These are phyloP conservation scores for Azorinus chamasolen DNA, from an alignment of 2,888 invertebrate species.

Conservation along the genomic window DNA sequence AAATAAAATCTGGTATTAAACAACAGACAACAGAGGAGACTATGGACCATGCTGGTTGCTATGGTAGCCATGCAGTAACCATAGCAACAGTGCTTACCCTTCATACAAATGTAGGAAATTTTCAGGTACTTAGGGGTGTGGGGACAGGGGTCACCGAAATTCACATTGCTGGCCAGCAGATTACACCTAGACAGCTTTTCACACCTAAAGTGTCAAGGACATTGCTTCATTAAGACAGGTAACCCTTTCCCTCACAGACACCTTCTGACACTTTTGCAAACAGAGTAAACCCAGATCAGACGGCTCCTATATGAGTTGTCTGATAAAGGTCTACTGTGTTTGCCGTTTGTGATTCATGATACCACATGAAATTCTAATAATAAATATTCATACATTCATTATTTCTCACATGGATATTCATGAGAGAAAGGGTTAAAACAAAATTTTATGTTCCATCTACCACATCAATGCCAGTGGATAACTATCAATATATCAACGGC, in stretches of 20 bases:
- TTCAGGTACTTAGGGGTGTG: slow-evolving; percentile 77
- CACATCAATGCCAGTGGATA: background rate
- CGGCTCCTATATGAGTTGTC: too few relatives aligned
- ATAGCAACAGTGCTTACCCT: slow-evolving; percentile 55
- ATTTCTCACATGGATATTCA: too few relatives aligned
- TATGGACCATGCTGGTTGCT: slow-evolving; percentile 53
- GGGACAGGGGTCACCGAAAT: slow-evolving; percentile 76
- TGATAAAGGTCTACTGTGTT: too few relatives aligned
- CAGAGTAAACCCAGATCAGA: too few relatives aligned
- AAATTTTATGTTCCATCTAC: background rate
- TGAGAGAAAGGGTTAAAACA: too few relatives aligned
- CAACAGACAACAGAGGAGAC: background rate
- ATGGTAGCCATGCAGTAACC: slow-evolving; percentile 37
- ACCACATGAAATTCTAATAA: too few relatives aligned
- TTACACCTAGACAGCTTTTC: slow-evolving; percentile 50
- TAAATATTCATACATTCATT: too few relatives aligned
- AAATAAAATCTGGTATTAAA: background rate
- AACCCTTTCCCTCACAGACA: too few relatives aligned
- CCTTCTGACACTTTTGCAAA: too few relatives aligned
- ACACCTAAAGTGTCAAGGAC: slow-evolving; percentile 49
- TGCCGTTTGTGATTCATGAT: too few relatives aligned
- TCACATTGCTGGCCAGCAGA: slow-evolving; percentile 57
- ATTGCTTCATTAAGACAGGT: too few relatives aligned
- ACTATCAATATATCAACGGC: background rate
- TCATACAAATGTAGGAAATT: slow-evolving; percentile 70